A percentile compares a stretch with the other conserved stretches of the same genome.
phyloP scores from a whole-genome alignment of 2,113 vertebrate genomes.

The Laticauda laticaudata region DNA sequence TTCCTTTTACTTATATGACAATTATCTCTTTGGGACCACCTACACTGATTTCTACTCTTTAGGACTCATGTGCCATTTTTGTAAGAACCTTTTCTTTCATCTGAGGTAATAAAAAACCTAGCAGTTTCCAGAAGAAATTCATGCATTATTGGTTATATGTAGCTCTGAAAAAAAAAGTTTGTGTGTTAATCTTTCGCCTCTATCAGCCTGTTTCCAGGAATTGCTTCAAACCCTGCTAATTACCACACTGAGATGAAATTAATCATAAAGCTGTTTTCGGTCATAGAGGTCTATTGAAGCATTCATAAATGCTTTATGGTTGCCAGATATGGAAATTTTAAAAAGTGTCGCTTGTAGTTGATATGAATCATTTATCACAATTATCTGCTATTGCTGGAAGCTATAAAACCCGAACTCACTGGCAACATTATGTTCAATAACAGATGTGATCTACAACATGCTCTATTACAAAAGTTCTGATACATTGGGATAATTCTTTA shows the following conservation, averaged over 20 bases:
- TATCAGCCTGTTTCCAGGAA: conserved; percentile 56
- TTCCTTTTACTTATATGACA: not conserved
- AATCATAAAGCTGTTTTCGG: conserved; percentile 69
- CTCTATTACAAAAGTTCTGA: not conserved
- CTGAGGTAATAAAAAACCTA: conserved; percentile 26
- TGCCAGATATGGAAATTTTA: conserved; percentile 67
- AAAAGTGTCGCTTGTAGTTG: conserved; percentile 54
- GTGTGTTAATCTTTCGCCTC: conserved; percentile 62
- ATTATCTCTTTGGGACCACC: not conserved
- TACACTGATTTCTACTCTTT: not conserved
- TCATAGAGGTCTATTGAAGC: conserved; percentile 55
- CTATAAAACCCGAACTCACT: conserved; percentile 64
- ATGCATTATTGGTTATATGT: conserved; percentile 44
- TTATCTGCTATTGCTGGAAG: conserved; percentile 67
- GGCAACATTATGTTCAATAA: conserved; percentile 58
- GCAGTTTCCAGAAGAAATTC: conserved; percentile 45
- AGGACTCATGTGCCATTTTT: not conserved
- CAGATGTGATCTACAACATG: conserved; percentile 48
- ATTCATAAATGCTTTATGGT: conserved; percentile 58
- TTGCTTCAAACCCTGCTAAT: conserved; percentile 70
- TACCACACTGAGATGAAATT: conserved; percentile 70
- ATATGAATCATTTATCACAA: conserved; percentile 74
- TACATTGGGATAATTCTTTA: not conserved
- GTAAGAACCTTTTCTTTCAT: conserved; percentile 1
- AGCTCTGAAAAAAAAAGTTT: conserved; percentile 22